Evolutionary conservation across 2,888 invertebrate species (phyloP).

Genomic region (Diaphora mendica): DNA sequence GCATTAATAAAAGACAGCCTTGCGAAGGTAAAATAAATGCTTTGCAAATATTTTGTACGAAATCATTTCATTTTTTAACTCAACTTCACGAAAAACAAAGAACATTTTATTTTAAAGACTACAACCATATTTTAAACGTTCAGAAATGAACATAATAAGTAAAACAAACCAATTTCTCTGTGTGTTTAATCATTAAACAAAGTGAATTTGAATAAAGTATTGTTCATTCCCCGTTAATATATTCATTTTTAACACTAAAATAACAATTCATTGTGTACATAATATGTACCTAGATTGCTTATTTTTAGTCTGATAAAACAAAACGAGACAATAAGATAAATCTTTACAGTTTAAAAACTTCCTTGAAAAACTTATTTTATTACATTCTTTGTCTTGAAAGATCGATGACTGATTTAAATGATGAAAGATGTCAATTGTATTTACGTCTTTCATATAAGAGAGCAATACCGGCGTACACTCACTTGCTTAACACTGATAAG

Average conservation of each 20-base stretch:
- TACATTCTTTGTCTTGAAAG: neutral
- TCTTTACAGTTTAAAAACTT: neutral
- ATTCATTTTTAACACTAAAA: neutral
- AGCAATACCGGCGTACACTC: neutral
- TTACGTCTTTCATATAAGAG: neutral
- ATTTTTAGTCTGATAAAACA: neutral
- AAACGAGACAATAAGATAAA: neutral
- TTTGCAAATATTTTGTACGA: neutral
- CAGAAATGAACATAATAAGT: neutral
- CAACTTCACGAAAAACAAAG: neutral
- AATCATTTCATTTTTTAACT: neutral
- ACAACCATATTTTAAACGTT: neutral
- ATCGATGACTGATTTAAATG: slow-evolving; percentile 6
- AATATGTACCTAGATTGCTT: neutral
- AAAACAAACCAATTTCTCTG: slow-evolving; percentile 3
- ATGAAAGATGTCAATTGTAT: slow-evolving; percentile 9
- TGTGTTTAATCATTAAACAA: neutral
- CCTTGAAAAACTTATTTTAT: neutral
- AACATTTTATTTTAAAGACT: neutral
- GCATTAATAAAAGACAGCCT: neutral
- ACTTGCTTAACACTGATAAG: slow-evolving; percentile 7
- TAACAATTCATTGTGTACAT: neutral
- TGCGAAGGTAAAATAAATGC: neutral
- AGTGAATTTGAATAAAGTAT: neutral
- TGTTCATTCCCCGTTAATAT: neutral